phyloP scores from a whole-genome alignment of 2,113 vertebrate species.

The Perca flavescens region DNA sequence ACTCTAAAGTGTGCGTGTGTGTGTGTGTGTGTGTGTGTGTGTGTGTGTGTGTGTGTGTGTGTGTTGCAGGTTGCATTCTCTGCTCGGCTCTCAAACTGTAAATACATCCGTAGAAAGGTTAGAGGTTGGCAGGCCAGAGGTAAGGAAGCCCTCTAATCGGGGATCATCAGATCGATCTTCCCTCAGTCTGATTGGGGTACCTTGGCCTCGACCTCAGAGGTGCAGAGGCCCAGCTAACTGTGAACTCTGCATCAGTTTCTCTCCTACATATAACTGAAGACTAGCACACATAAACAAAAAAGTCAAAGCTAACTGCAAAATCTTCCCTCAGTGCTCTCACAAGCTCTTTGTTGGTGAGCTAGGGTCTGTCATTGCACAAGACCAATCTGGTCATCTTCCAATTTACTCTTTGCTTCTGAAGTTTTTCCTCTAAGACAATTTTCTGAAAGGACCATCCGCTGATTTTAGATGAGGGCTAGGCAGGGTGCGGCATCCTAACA shows the following conservation, averaged over 20 bases:
- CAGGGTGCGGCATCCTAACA: background rate
- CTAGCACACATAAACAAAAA: background rate
- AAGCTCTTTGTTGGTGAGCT: background rate
- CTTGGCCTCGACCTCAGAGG: conserved; percentile 13
- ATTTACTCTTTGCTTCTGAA: background rate
- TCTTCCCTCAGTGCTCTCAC: background rate
- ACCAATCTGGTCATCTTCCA: background rate
- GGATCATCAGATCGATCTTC: conserved; percentile 15
- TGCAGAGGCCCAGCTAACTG: conserved; percentile 14
- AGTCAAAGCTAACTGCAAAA: background rate
- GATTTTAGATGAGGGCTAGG: background rate
- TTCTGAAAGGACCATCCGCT: background rate
- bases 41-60: too few species aligned
- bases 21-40: background rate
- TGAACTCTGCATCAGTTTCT: conserved; percentile 24
- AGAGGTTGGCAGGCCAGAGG: conserved; percentile 20
- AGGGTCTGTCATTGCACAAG: background rate
- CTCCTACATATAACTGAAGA: conserved; percentile 3
- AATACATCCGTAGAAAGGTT: conserved; percentile 10
- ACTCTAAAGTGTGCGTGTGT: conserved; percentile 2
- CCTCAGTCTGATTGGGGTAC: conserved; percentile 16
- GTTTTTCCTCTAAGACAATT: background rate
- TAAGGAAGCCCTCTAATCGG: conserved; percentile 17
- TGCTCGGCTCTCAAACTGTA: conserved; percentile 15
- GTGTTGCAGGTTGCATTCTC: background rate